phyloP scores from a whole-genome alignment of 2,888 invertebrate species.

The Glyphotaelius pellucidus region DNA sequence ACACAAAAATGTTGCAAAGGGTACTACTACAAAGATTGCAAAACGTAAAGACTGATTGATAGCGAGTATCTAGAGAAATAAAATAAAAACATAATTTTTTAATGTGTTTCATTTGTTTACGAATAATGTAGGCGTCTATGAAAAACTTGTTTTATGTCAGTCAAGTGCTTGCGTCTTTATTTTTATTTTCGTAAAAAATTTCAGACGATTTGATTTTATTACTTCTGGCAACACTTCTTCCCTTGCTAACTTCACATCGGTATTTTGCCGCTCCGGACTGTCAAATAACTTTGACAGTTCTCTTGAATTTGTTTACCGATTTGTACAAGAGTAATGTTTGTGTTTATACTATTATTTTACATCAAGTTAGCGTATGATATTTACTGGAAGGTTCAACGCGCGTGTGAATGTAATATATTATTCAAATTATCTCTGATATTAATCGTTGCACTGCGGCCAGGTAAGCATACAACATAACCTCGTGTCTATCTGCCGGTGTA shows the following conservation, averaged over 20 bases:
- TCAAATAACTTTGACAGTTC: slow-evolving; percentile 25
- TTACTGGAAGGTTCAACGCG: background rate
- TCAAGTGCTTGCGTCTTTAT: background rate
- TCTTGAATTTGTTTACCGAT: slow-evolving; percentile 6
- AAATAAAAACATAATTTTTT: background rate
- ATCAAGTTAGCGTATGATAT: background rate
- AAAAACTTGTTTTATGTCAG: background rate
- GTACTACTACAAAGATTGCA: background rate
- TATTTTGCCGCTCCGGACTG: background rate
- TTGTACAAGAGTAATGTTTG: background rate
- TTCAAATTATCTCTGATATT: background rate
- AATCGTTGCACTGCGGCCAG: background rate
- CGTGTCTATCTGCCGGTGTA: background rate
- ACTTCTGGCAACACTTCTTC: background rate
- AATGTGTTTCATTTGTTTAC: background rate
- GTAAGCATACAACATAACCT: background rate
- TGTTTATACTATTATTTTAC: background rate
- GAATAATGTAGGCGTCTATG: background rate
- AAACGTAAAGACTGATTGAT: background rate
- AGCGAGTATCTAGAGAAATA: background rate
- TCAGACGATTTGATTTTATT: background rate
- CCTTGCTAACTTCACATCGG: background rate
- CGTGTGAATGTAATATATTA: background rate
- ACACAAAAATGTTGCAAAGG: background rate
- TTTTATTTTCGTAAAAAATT: background rate